These are phyloP conservation scores for Temnothorax ravouxi DNA, from an alignment of 2,888 invertebrate genomes.

Conservation along the genomic window DNA sequence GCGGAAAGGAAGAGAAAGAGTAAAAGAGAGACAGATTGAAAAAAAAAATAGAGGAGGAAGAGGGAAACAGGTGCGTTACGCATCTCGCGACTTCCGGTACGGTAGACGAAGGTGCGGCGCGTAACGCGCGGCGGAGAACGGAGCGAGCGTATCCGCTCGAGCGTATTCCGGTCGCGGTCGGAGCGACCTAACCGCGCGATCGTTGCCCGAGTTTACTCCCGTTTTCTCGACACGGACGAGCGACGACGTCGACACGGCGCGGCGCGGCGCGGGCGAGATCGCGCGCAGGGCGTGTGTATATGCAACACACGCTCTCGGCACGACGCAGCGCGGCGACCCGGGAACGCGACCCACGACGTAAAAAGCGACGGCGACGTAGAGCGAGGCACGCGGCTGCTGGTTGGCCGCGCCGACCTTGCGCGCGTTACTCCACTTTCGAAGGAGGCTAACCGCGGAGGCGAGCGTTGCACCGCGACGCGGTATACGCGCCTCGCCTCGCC, in stretches of 20 bases:
- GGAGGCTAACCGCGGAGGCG: slow-evolving; percentile 52
- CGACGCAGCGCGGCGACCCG: not conserved
- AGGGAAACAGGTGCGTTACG: slow-evolving; percentile 26
- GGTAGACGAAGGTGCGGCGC: slow-evolving; percentile 10
- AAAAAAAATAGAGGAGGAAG: not conserved
- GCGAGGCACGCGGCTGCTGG: slow-evolving; percentile 7
- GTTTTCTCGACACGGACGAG: slow-evolving; percentile 33
- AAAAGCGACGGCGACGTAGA: not conserved
- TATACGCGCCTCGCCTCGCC: too few species aligned
- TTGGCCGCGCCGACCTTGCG: slow-evolving; percentile 61
- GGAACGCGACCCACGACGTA: slow-evolving; percentile 13
- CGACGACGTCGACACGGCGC: not conserved
- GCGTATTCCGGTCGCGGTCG: slow-evolving; percentile 35
- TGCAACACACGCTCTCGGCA: too few species aligned
- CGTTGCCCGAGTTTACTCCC: slow-evolving; percentile 41
- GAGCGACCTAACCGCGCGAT: not conserved
- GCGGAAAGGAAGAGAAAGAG: not conserved
- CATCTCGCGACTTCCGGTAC: slow-evolving; percentile 36
- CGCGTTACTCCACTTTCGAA: slow-evolving; percentile 65
- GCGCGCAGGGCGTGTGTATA: too few species aligned
- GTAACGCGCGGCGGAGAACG: not conserved
- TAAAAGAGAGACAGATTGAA: not conserved
- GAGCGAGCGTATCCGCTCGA: slow-evolving; percentile 6
- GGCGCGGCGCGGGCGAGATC: not conserved
- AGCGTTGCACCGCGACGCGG: slow-evolving; percentile 18